phyloP scores from a whole-genome alignment of 2,113 vertebrate genomes.

The Panurus biarmicus region DNA sequence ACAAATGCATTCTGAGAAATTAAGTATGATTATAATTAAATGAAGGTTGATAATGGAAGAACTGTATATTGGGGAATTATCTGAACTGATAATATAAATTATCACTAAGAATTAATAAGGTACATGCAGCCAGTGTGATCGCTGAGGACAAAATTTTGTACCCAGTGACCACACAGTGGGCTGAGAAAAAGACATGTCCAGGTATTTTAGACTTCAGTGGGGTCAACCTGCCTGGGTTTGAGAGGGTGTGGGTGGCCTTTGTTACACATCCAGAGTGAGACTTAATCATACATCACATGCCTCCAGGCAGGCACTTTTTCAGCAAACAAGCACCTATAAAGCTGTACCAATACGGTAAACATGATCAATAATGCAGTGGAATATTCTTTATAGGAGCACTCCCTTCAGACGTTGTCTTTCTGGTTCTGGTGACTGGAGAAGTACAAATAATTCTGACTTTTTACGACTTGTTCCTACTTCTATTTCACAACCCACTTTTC shows the following conservation, averaged over 20 bases:
- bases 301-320: neutral
- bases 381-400: neutral
- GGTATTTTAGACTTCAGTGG: neutral
- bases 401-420: neutral
- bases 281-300: neutral
- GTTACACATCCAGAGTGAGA: neutral
- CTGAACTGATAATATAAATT: neutral
- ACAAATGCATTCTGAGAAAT: neutral
- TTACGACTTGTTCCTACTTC: neutral
- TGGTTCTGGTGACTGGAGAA: neutral
- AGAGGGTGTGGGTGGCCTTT: conserved; percentile 39
- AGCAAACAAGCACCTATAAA: neutral
- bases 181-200: neutral
- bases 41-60: neutral
- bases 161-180: neutral
- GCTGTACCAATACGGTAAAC: neutral
- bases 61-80: neutral
- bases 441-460: conserved; percentile 1
- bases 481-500: conserved; percentile 22
- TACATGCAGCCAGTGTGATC: neutral
- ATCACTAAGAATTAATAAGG: neutral
- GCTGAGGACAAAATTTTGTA: neutral
- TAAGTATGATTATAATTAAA: neutral
- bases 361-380: neutral
- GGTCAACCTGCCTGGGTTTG: neutral